Percentiles rank a stretch among this genome's conserved stretches.
These are phyloP conservation scores for Galerucella calmariensis DNA, from an alignment of 2,888 invertebrate species.

Conservation along the genomic window DNA sequence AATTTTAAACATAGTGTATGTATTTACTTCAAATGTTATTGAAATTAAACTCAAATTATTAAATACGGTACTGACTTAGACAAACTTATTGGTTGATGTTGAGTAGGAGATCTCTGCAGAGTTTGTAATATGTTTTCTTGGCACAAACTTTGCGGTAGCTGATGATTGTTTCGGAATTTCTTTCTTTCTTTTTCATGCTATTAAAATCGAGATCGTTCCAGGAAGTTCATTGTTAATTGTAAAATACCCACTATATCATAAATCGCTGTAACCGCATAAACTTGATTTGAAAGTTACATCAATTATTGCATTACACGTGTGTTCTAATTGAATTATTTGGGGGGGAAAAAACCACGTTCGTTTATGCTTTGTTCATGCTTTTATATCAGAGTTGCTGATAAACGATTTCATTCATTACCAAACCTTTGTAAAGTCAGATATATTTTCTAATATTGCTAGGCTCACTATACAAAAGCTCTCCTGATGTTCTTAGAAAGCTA, in stretches of 20 bases:
- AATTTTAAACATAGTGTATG: too few species aligned
- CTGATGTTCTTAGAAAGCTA: too few species aligned
- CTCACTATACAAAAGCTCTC: too few species aligned
- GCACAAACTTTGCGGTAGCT: slow-evolving; percentile 40
- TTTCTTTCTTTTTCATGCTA: slow-evolving; percentile 1
- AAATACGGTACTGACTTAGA: too few species aligned
- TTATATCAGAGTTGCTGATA: too few species aligned
- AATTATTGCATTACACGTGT: background rate
- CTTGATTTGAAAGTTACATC: background rate
- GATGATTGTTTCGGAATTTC: slow-evolving; percentile 10
- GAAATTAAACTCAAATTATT: too few species aligned
- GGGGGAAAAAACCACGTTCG: background rate
- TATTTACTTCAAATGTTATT: too few species aligned
- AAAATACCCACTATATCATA: slow-evolving; percentile 25
- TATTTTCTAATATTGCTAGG: too few species aligned
- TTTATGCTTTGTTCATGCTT: background rate
- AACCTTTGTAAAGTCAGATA: too few species aligned
- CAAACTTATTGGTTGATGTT: background rate
- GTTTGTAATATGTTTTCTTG: slow-evolving; percentile 42
- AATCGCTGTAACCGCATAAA: slow-evolving; percentile 7
- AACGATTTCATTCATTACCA: too few species aligned
- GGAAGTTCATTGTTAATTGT: slow-evolving; percentile 11
- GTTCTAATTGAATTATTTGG: background rate
- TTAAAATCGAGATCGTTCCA: background rate
- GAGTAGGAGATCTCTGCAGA: slow-evolving; percentile 30